Conservation (phyloP, 2,888 invertebrate genomes). For the Scaptomyza polygonia region DNA sequence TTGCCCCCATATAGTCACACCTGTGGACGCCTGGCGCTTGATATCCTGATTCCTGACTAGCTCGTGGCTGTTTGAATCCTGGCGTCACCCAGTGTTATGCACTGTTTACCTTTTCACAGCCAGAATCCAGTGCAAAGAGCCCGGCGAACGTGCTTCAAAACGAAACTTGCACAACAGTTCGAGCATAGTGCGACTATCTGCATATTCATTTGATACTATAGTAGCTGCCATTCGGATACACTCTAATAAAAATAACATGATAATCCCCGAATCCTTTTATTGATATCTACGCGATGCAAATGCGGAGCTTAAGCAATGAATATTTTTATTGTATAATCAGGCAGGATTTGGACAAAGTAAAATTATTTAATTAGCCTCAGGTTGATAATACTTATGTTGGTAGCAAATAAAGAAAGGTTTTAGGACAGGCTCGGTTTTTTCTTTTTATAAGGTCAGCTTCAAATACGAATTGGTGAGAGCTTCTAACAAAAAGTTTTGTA, state of each 20-base stretch:
- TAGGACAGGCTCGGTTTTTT: too few species aligned
- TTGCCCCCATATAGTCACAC: slow-evolving; percentile 53
- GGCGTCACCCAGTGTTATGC: slow-evolving; percentile 25
- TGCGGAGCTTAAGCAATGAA: slow-evolving; percentile 1
- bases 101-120: slow-evolving; percentile 50
- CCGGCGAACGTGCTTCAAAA: slow-evolving; percentile 46
- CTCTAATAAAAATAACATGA: slow-evolving; percentile 45
- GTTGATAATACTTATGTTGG: too few species aligned
- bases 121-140: slow-evolving; percentile 43
- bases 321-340: slow-evolving; percentile 24
- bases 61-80: slow-evolving; percentile 11
- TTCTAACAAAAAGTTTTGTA: too few species aligned
- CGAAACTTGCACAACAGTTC: slow-evolving; percentile 7
- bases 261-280: slow-evolving; percentile 48
- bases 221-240: slow-evolving; percentile 38
- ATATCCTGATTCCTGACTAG: slow-evolving; percentile 27
- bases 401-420: too few species aligned
- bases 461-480: too few species aligned
- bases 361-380: slow-evolving; percentile 2
- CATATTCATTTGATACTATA: slow-evolving; percentile 22
- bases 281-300: slow-evolving; percentile 14
- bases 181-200: slow-evolving; percentile 7
- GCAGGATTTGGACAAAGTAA: not conserved
- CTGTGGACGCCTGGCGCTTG: slow-evolving; percentile 22
- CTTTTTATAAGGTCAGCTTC: too few species aligned